Conservation (phyloP, 2,797 vertebrate genomes). For the Bradypodion ventrale region DNA sequence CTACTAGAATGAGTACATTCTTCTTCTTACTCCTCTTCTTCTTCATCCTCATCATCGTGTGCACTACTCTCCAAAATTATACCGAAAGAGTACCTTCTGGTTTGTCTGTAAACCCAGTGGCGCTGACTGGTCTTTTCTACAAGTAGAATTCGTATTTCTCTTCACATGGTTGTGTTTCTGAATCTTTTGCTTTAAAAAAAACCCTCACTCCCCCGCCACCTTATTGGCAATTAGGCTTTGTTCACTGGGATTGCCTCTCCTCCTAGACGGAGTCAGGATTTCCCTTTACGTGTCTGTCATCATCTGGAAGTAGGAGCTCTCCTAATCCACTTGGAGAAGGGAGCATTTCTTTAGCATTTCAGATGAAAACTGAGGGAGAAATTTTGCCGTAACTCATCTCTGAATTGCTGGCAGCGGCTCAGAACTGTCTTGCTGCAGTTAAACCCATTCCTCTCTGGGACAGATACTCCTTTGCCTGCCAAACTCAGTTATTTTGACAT, state of each 20-base stretch:
- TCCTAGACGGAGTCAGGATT: background rate
- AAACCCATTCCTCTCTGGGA: background rate
- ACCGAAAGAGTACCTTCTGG: conserved; percentile 16
- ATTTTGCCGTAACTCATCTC: too few species aligned
- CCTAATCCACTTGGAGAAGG: background rate
- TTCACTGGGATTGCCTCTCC: background rate
- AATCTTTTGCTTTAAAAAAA: background rate
- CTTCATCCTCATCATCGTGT: too few species aligned
- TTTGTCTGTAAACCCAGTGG: background rate
- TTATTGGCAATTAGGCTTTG: background rate
- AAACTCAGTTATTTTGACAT: background rate
- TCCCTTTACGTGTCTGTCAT: background rate
- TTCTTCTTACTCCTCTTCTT: too few species aligned
- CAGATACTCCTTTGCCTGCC: background rate
- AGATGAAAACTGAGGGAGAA: background rate
- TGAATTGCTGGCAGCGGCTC: background rate
- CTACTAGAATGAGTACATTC: background rate
- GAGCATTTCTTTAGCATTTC: background rate
- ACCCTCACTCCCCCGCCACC: too few species aligned
- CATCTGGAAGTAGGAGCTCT: background rate
- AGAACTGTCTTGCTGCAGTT: background rate
- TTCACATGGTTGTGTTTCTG: conserved; percentile 3
- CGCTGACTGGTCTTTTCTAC: background rate
- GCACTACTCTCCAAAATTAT: background rate
- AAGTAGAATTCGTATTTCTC: conserved; percentile 22